phyloP scores from a whole-genome alignment of 37 sponge, comb jelly and placozoan species.

The Aphrocallistes beatrix region DNA sequence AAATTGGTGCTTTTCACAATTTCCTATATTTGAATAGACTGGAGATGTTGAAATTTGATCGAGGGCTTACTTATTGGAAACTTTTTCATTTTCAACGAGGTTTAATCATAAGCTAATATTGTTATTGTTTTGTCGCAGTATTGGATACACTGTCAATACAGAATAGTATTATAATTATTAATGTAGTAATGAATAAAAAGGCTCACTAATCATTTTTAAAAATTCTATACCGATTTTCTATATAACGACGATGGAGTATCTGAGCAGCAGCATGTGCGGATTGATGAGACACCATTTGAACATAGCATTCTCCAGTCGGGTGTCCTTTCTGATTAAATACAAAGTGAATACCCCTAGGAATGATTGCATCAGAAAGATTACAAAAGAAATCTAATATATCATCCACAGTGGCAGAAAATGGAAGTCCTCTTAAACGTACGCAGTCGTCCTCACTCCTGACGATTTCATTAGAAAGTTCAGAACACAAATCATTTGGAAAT shows the following conservation, averaged over 20 bases:
- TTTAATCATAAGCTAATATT: too few relatives aligned
- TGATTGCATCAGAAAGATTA: not conserved
- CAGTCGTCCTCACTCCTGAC: not conserved
- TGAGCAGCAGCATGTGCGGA: not conserved
- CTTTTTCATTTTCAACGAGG: too few relatives aligned
- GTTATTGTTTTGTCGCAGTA: too few relatives aligned
- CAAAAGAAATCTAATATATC: not conserved
- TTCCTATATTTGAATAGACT: too few relatives aligned
- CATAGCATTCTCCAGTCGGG: constrained; percentile 7
- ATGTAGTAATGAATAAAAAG: too few relatives aligned
- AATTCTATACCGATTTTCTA: not conserved
- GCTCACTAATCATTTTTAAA: too few relatives aligned
- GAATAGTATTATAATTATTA: too few relatives aligned
- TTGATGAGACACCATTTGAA: not conserved
- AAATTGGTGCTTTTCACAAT: too few relatives aligned
- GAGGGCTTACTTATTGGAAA: too few relatives aligned
- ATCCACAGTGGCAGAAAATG: not conserved
- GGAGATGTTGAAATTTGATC: too few relatives aligned
- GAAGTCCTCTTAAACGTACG: not conserved
- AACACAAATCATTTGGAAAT: not conserved
- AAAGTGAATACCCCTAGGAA: not conserved
- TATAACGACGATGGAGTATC: not conserved
- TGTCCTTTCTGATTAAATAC: constrained; percentile 2
- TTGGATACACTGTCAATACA: too few relatives aligned
- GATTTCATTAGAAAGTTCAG: not conserved